Evolutionary conservation across 2,797 vertebrate genomes (phyloP), one percentile per base, ranked within the genome.

Genomic region (Arrhamphus sclerolepis): DNA sequence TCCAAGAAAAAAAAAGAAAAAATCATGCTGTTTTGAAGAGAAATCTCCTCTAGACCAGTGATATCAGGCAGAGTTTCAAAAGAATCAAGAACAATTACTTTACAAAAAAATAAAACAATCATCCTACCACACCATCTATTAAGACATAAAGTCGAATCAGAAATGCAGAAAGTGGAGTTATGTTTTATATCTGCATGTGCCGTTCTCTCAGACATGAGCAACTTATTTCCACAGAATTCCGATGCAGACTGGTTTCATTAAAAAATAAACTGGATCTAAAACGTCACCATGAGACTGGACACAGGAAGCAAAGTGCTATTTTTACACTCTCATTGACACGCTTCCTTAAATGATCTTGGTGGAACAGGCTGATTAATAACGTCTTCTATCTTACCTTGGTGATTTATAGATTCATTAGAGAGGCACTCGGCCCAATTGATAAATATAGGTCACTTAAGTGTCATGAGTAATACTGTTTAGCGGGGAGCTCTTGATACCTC

Each of bases 221-320:
- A n/a, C n/a, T n/a, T n/a, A n/a, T n/a, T n/a, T n/a, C n/a, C n/a
- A n/a, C n/a, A n/a, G 39, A 29, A 7, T 29, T 7, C 29, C 4
- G 29, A 9, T 29, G 29, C 42, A 56, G 10, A 0, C 16, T 46
- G 20, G 24, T 26, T 49, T 42, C 42, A 41, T 43, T 34, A 26
- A 56, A 66, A 63, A 21, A 60, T 22, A 56, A 19, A 6, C 38
- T 2, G 40, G 13, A 47, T 64, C 22, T 31, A 24, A 40, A 24
- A 13, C 46, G 47, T 67, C 62, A 41, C 72, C 52, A 24, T 56
- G 41, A 47, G 34, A 56, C 43, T 24, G 56, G 68, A 71, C 46
- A 62, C 28, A 60, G 62, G 70, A 81, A 80, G 82, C 70, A 39
- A 34, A 54, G 46, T 73, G 57, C 54, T 78, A 66, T 79, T 80